Conservation (phyloP, 2,888 invertebrate species). For the Xestia c-nigrum region DNA sequence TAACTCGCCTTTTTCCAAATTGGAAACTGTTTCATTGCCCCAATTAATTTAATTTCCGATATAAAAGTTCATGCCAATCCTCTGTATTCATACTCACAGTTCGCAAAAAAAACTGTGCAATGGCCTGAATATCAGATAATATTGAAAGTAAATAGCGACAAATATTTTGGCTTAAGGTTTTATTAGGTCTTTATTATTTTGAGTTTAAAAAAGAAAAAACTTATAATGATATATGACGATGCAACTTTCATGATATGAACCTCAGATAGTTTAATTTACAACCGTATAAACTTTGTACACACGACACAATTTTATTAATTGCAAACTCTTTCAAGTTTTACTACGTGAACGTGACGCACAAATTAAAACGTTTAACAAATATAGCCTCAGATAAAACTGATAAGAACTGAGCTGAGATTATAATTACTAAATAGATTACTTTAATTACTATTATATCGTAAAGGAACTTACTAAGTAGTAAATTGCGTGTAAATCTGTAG, state of each 20-base stretch:
- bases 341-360: constrained; percentile 18
- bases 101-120: neutral
- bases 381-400: constrained; percentile 13
- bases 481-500: neutral
- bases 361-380: constrained; percentile 15
- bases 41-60: constrained; percentile 20
- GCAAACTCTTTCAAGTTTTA: constrained; percentile 35
- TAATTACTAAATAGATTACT: constrained; percentile 12
- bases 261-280: neutral
- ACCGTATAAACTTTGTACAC: neutral
- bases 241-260: neutral
- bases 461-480: neutral
- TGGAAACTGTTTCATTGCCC: constrained; percentile 14
- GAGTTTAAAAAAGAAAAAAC: neutral
- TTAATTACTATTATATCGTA: constrained; percentile 1
- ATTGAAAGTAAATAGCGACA: neutral
- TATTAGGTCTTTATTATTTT: neutral
- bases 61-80: neutral
- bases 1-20: constrained; percentile 6
- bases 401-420: constrained; percentile 12
- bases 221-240: neutral
- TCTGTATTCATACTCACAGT: neutral
- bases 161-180: too few relatives aligned
- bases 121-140: neutral
- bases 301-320: constrained; percentile 17